These are phyloP conservation scores for Halcyon smyrnensis DNA, from an alignment of 2,797 vertebrate species.

Conservation along the genomic window DNA sequence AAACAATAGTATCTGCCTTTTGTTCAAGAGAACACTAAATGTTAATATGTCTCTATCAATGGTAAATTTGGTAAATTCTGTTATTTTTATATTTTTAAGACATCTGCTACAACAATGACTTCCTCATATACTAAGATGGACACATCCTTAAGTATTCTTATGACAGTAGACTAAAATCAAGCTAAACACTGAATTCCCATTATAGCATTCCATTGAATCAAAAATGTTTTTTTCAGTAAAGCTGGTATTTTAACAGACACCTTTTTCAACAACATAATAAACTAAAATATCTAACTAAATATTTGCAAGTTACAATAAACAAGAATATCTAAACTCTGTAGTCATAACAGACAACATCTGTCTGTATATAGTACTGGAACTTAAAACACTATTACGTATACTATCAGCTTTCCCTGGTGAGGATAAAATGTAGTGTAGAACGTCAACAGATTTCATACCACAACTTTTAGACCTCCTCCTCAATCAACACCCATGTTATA, in stretches of 20 bases:
- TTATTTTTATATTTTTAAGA: background rate
- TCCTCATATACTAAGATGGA: background rate
- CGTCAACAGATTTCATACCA: background rate
- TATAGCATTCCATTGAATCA: background rate
- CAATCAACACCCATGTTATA: background rate
- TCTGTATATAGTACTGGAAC: background rate
- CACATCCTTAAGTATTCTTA: background rate
- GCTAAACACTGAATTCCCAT: background rate
- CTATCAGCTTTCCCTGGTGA: background rate
- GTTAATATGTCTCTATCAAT: background rate
- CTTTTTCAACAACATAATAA: background rate
- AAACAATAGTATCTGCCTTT: background rate
- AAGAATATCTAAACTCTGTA: background rate
- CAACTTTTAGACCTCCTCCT: background rate
- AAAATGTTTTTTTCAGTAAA: background rate
- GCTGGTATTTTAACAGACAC: background rate
- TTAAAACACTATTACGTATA: rapidly evolving
- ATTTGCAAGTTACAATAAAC: background rate
- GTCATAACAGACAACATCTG: background rate
- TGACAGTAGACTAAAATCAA: background rate
- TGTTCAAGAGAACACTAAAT: background rate
- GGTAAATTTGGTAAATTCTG: background rate
- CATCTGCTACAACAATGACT: background rate
- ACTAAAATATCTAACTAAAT: background rate
- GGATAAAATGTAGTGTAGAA: background rate